Conservation (phyloP, 2,113 vertebrate genomes). For the Pseudois nayaur region DNA sequence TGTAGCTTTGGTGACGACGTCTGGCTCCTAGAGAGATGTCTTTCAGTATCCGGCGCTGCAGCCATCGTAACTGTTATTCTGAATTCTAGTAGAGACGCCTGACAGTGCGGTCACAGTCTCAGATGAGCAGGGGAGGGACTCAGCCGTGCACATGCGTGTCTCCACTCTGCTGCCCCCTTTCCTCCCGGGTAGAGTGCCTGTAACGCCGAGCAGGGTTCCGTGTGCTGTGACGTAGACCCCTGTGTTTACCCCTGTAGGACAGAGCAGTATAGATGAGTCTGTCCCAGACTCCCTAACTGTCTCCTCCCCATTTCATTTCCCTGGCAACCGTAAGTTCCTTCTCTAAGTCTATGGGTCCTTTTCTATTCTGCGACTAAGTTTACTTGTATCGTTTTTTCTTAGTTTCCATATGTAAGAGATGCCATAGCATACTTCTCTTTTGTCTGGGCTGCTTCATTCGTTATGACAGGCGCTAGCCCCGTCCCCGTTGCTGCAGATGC, state of each 20-base stretch:
- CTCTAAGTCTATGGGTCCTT: accelerated
- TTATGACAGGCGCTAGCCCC: accelerated
- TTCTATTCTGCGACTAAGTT: background rate
- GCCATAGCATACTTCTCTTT: accelerated
- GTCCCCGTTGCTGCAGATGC: accelerated
- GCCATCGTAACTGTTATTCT: accelerated
- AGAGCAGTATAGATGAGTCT: background rate
- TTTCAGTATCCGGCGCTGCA: accelerated
- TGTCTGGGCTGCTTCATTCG: accelerated
- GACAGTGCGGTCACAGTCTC: accelerated
- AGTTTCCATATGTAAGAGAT: accelerated
- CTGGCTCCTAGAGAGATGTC: too few species aligned
- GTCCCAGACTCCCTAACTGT: background rate
- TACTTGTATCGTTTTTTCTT: accelerated
- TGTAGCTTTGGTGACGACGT: accelerated
- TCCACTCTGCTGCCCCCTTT: accelerated
- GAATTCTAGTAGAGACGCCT: background rate
- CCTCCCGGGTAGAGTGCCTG: accelerated
- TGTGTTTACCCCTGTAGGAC: accelerated
- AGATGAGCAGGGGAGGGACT: background rate
- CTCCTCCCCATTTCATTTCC: background rate
- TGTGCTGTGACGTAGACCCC: background rate
- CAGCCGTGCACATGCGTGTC: accelerated
- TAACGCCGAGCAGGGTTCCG: accelerated
- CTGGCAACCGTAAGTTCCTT: background rate